Conservation (phyloP, 2,113 vertebrate species). For the Rafetus swinhoei region DNA sequence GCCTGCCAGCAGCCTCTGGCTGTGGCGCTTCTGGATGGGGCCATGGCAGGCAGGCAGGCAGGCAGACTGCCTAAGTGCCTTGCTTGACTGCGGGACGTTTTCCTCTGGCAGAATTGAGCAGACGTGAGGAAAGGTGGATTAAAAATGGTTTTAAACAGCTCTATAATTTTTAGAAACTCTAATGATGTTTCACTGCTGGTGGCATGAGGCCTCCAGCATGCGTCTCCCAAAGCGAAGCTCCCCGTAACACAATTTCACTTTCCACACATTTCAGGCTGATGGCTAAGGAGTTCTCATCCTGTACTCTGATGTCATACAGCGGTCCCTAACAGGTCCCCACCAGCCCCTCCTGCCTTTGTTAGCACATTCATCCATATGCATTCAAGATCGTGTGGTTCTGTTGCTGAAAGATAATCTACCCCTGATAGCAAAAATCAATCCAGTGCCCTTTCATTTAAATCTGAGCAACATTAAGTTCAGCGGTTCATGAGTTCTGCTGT, state of each 20-base stretch:
- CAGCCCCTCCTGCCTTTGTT: background rate
- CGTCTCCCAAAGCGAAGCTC: background rate
- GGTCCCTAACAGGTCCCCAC: background rate
- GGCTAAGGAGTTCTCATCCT: background rate
- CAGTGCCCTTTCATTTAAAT: background rate
- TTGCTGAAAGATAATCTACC: background rate
- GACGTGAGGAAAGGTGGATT: background rate
- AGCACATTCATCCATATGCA: background rate
- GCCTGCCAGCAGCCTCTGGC: no score
- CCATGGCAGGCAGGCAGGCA: no score
- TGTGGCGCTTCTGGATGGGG: no score
- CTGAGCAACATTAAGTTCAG: background rate
- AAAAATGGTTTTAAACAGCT: background rate
- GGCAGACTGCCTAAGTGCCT: no score
- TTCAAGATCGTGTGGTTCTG: background rate
- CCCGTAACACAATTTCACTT: background rate
- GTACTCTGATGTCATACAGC: background rate
- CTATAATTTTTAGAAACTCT: background rate
- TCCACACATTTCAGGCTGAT: background rate
- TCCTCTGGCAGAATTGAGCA: background rate
- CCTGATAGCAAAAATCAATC: background rate
- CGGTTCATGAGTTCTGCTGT: background rate
- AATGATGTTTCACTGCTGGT: background rate
- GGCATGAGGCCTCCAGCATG: background rate
- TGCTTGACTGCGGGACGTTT: no score